Base-by-base conservation (phyloP, 2,113 vertebrate genomes). In the Lampris incognitus region DNA sequence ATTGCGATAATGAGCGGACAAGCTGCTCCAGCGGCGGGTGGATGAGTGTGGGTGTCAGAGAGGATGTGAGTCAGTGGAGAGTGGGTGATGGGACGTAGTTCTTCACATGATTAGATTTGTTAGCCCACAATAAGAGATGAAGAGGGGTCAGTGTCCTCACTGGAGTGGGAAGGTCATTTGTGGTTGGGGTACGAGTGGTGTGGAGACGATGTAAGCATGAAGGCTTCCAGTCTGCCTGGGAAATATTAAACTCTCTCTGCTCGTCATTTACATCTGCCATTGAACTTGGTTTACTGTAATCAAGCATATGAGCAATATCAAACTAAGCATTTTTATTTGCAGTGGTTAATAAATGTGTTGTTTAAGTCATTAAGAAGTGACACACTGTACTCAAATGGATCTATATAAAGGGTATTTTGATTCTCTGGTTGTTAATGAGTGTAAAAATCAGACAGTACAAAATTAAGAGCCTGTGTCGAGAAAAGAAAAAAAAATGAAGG, bases 1-100 rank as follows among this genome's bases (percentile, higher is more conserved):
- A 77, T 84, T 84, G 79, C 74, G 87, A 76, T 72, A 72, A 75
- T 24, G 67, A 68, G 63, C 81, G 64, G 85, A 87, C 87, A 89
- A 87, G 79, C 81, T 75, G 80, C 73, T 80, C 65, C 81, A 80
- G 78, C 54, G 77, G 78, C 78, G 50, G 0, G 62, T 57, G 73
- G 67, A 74, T 63, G 82, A 76, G 66, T 80, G 58, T 73, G 78
- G 72, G 74, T 67, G 64, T 72, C 24, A 76, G 70, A 74, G 63
- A 61, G 74, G 78, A 61, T 70, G 70, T 85, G 74, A 74, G 70
- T 74, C 84, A 85, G 62, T 11, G 56, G 66, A 54, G 49, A 44
- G 66, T 52, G 63, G 66, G 51, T 73, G 57, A 61, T 54, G 60
- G 77, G 72, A 83, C 79, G 84, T 41, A 62, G 82, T 77, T 78